phyloP scores from a whole-genome alignment of 2,113 vertebrate species.

The Entelurus aequoreus region DNA sequence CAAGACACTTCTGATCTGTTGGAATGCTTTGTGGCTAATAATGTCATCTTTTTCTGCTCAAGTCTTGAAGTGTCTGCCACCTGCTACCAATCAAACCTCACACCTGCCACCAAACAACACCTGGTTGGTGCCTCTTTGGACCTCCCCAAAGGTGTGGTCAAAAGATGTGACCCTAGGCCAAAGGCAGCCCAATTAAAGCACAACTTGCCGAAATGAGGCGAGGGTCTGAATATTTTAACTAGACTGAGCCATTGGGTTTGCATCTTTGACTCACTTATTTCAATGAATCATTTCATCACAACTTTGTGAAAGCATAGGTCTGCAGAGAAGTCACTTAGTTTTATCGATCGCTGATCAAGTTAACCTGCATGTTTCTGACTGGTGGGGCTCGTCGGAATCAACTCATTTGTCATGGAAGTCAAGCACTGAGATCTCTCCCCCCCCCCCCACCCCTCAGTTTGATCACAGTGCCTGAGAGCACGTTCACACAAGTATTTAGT shows the following conservation, averaged over 20 bases:
- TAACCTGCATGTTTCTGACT: neutral
- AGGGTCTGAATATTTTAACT: neutral
- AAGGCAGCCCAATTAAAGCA: conserved; percentile 10
- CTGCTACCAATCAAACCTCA: conserved; percentile 55
- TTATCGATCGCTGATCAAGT: neutral
- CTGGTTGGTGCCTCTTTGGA: conserved; percentile 27
- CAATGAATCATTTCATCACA: neutral
- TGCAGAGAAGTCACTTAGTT: too few species aligned
- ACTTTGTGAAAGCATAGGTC: too few species aligned
- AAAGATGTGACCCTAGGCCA: conserved; percentile 34
- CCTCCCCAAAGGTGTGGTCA: conserved; percentile 10
- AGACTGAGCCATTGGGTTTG: neutral
- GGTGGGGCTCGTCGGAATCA: neutral
- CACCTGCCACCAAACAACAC: conserved; percentile 60
- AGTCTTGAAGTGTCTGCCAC: conserved; percentile 39
- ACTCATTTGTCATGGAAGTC: neutral
- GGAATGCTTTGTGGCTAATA: neutral
- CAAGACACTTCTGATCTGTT: too few species aligned
- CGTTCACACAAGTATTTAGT: conserved; percentile 56
- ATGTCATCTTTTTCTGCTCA: conserved; percentile 13
- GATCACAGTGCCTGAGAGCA: conserved; percentile 59
- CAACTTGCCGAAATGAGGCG: neutral
- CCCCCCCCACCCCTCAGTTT: conserved; percentile 5
- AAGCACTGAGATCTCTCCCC: neutral
- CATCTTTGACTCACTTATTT: neutral